Percentiles rank a stretch among this genome's conserved stretches.
Evolutionary conservation across 2,113 vertebrate species (phyloP).

Genomic region (Heterotilapia buettikoferi): DNA sequence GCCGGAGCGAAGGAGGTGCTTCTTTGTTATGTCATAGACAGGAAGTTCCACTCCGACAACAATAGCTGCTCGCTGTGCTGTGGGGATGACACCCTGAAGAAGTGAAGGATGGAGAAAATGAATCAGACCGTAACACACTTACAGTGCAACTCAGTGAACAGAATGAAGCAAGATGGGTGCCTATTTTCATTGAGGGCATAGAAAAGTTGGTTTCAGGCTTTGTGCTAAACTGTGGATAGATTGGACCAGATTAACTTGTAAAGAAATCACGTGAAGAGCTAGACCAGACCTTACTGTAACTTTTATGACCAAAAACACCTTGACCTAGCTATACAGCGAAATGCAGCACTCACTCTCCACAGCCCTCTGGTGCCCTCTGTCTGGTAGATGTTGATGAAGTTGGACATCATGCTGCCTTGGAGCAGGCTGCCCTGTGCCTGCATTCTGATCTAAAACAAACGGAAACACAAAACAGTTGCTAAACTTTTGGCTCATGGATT

Average conservation of each 20-base stretch:
- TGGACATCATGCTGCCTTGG: constrained; percentile 94
- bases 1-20: constrained; percentile 74
- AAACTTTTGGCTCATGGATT: neutral
- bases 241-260: neutral
- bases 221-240: neutral
- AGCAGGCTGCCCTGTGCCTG: constrained; percentile 93
- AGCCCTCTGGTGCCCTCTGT: constrained; percentile 91
- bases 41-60: constrained; percentile 80
- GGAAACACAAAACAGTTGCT: neutral
- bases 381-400: constrained; percentile 97
- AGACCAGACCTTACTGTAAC: neutral
- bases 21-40: constrained; percentile 80
- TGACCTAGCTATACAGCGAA: neutral
- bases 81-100: constrained; percentile 76
- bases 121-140: neutral
- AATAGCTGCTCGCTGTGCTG: constrained; percentile 78
- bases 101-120: neutral
- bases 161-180: neutral
- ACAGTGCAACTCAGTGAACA: neutral
- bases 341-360: constrained; percentile 82
- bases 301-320: neutral
- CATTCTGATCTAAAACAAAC: constrained; percentile 85
- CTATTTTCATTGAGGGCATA: fast-evolving
- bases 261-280: neutral
- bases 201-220: fast-evolving